These are phyloP conservation scores for Mungos mungo DNA, from an alignment of 2,113 vertebrate species.

Conservation along the genomic window DNA sequence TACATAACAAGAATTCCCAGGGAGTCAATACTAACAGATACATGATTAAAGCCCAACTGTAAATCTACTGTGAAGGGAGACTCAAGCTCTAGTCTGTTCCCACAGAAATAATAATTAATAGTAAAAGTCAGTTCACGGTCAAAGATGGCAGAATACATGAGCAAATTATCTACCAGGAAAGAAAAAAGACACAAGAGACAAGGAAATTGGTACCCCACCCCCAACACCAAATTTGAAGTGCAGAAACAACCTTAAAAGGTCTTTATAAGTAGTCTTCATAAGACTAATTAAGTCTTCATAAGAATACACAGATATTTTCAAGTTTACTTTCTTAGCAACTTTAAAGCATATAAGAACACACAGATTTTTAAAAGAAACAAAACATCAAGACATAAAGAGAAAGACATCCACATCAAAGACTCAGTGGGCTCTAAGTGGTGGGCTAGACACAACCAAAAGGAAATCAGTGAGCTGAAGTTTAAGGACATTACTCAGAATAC, in stretches of 20 bases:
- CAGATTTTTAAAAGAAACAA: slow-evolving; percentile 4
- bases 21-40: slow-evolving; percentile 11
- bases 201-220: neutral
- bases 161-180: neutral
- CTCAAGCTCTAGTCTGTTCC: neutral
- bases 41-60: neutral
- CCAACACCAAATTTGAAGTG: neutral
- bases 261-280: neutral
- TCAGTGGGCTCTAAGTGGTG: neutral
- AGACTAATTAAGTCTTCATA: neutral
- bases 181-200: neutral
- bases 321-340: neutral
- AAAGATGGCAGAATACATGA: neutral
- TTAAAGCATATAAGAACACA: neutral
- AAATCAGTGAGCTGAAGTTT: neutral
- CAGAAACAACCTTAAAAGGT: neutral
- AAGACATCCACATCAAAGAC: neutral
- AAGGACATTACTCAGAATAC: neutral
- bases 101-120: slow-evolving; percentile 33
- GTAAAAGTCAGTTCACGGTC: neutral
- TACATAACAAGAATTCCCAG: slow-evolving; percentile 18
- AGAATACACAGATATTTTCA: neutral
- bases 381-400: neutral
- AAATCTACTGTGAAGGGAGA: slow-evolving; percentile 11
- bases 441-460: neutral